Evolutionary conservation across 2,113 vertebrate genomes (phyloP).

Genomic region (Leucopternis melanops): DNA sequence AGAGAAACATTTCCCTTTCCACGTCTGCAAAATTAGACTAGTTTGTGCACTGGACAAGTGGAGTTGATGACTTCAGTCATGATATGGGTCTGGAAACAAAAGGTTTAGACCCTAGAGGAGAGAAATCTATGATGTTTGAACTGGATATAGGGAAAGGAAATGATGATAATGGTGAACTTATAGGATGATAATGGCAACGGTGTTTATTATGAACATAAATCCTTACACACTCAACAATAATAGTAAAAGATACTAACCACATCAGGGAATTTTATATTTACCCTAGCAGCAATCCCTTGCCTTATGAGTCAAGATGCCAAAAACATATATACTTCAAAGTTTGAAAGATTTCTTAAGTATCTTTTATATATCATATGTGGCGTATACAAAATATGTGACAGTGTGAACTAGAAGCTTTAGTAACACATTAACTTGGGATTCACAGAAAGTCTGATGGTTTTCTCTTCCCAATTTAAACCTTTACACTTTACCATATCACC

Average conservation of each 20-base stretch:
- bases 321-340: not conserved
- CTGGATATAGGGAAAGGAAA: not conserved
- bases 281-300: not conserved
- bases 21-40: not conserved
- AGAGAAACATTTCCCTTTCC: not conserved
- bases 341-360: not conserved
- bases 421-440: not conserved
- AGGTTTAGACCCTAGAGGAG: not conserved
- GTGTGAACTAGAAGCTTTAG: not conserved
- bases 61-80: not conserved
- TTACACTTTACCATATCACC: not conserved
- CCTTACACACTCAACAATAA: not conserved
- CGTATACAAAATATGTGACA: rapidly evolving
- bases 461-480: not conserved
- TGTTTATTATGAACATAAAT: not conserved
- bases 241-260: not conserved
- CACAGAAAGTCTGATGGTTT: not conserved
- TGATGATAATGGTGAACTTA: not conserved
- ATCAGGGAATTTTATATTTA: not conserved
- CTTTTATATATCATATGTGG: not conserved
- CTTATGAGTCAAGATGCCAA: not conserved
- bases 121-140: not conserved
- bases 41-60: not conserved
- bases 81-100: not conserved
- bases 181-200: not conserved